Evolutionary conservation across 2,888 invertebrate species (phyloP).

Genomic region (Congeria kusceri): DNA sequence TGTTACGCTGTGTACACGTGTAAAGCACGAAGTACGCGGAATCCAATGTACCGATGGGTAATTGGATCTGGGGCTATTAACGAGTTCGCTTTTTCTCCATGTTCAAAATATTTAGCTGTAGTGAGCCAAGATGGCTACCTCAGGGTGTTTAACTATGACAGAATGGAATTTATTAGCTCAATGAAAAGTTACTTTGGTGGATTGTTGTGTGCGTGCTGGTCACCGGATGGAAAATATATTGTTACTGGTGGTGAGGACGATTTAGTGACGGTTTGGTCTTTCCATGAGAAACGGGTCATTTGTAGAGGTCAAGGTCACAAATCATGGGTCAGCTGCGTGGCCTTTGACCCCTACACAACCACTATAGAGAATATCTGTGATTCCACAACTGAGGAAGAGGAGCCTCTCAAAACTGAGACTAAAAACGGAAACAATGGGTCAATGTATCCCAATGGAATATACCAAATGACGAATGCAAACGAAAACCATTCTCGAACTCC

Average conservation of each 20-base stretch:
- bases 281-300: slow-evolving; percentile 95
- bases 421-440: slow-evolving; percentile 39
- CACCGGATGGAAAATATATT: slow-evolving; percentile 95
- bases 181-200: slow-evolving; percentile 99
- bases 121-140: slow-evolving; percentile 96
- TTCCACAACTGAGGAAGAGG: slow-evolving; percentile 84
- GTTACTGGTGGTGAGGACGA: slow-evolving; percentile 99
- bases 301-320: slow-evolving; percentile 99
- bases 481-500: slow-evolving; percentile 43
- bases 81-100: slow-evolving; percentile 98
- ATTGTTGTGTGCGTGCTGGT: slow-evolving; percentile 98
- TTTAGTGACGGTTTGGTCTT: slow-evolving; percentile 98
- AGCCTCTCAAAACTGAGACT: slow-evolving; percentile 18
- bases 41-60: slow-evolving; percentile 93
- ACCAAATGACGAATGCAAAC: slow-evolving; percentile 49
- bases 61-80: slow-evolving; percentile 91
- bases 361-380: slow-evolving; percentile 87
- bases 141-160: slow-evolving; percentile 98
- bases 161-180: slow-evolving; percentile 96
- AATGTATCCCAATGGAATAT: slow-evolving; percentile 57
- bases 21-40: slow-evolving; percentile 97
- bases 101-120: slow-evolving; percentile 95
- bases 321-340: slow-evolving; percentile 99
- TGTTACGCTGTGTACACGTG: slow-evolving; percentile 97
- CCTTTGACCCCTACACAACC: slow-evolving; percentile 89